Evolutionary conservation across 2,888 invertebrate genomes (phyloP), one percentile per base, ranked within the genome.

Genomic region (Sabatieria punctata): DNA sequence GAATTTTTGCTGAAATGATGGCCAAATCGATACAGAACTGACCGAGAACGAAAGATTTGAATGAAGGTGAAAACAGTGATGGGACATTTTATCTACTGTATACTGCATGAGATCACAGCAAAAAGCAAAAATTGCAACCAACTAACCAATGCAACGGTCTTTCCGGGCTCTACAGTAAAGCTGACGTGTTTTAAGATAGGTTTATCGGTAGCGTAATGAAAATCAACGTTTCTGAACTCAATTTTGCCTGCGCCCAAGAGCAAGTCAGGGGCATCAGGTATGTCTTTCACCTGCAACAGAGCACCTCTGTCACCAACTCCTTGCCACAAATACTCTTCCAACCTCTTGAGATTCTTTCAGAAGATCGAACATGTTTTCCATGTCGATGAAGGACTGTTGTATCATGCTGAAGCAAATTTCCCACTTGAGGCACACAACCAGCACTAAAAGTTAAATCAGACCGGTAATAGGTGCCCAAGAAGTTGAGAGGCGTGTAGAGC

Each of bases 311-410:
- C n/a, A n/a, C n/a, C n/a, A n/a, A n/a, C n/a, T n/a, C n/a, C n/a
- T n/a, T n/a, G n/a, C n/a, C n/a, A n/a, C n/a, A n/a, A n/a, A n/a
- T n/a, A 8, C 1, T 4, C 11, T 63, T 60, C 77, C 73, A 22
- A 93, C 78, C 72, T 95, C 91, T 45, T 81, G 77, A 39, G 82
- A 77, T 60, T 86, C 85, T 35, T 80, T 76, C 60, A 97, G 73
- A 51, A 97, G 69, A 57, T 93, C 91, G 65, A 95, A 88, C 95
- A 97, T 93, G 68, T 95, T 95, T 69, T 97, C 95, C 95, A 95
- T 95, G 64, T 97, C 95, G 19, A 95, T 79, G 63, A 97, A 95
- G 63, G 89, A 85, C 71, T 85, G 86, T 65, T 95, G 95, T 49
- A 95, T 91, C 47, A 85, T 83, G 63, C 93, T 85, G 15, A 8